Conservation (phyloP, 2,888 invertebrate genomes). For the Ashinkailepas kermadecensis region DNA sequence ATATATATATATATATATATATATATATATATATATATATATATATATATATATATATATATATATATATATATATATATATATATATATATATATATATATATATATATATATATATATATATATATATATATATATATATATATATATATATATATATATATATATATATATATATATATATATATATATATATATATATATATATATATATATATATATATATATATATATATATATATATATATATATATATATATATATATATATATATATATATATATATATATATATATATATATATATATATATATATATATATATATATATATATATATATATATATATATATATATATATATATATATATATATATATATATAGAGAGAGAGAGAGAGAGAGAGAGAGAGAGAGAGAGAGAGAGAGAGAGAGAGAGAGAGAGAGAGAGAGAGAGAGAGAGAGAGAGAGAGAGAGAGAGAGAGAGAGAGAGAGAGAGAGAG, state of each 20-base stretch:
- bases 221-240: slow-evolving; percentile 19
- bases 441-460: background rate
- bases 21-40: too few species aligned
- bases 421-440: background rate
- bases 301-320: background rate
- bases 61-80: too few species aligned
- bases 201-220: slow-evolving; percentile 22
- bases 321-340: background rate
- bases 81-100: too few species aligned
- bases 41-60: too few species aligned
- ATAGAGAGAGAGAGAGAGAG: background rate
- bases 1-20: slow-evolving; percentile 18
- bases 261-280: slow-evolving; percentile 25
- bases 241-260: slow-evolving; percentile 24
- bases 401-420: background rate
- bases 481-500: background rate
- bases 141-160: slow-evolving; percentile 26
- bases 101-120: too few species aligned
- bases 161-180: slow-evolving; percentile 24
- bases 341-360: too few species aligned
- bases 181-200: background rate
- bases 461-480: background rate
- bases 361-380: background rate
- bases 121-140: background rate
- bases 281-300: slow-evolving; percentile 10